phyloP scores from a whole-genome alignment of 1,140 invertebrate species.

The Drosophila serrata region DNA sequence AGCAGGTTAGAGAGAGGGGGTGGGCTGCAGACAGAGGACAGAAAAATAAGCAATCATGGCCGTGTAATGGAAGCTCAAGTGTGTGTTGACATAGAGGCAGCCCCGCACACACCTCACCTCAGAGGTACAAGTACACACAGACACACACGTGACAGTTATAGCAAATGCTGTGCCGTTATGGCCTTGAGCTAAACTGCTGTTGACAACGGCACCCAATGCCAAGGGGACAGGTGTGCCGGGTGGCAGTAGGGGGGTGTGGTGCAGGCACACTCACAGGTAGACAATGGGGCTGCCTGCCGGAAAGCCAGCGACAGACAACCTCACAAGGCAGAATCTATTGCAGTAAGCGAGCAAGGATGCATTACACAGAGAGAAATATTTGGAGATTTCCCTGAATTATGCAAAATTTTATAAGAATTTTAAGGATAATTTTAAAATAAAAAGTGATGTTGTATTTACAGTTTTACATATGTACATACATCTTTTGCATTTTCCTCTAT shows the following conservation, averaged over 20 bases:
- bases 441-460: no score
- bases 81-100: slow-evolving; percentile 72
- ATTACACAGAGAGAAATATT: slow-evolving; percentile 1
- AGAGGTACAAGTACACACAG: slow-evolving; percentile 7
- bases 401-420: no score
- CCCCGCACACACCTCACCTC: slow-evolving; percentile 11
- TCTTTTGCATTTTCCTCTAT: no score
- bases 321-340: slow-evolving; percentile 26
- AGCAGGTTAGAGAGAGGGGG: not conserved
- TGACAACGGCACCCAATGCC: slow-evolving; percentile 60
- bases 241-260: not conserved
- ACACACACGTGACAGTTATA: slow-evolving; percentile 68
- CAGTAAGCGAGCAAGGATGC: slow-evolving; percentile 48
- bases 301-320: slow-evolving; percentile 63
- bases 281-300: slow-evolving; percentile 68
- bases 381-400: no score
- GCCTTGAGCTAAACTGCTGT: slow-evolving; percentile 82
- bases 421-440: no score
- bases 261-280: slow-evolving; percentile 34
- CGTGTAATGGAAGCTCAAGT: slow-evolving; percentile 80
- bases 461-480: no score
- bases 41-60: slow-evolving; percentile 77
- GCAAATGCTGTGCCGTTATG: slow-evolving; percentile 68
- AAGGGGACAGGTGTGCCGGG: not conserved
- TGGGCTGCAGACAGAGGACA: slow-evolving; percentile 8